Conservation (phyloP, 2,797 vertebrate genomes). For the Sphenopsis melanotis region DNA sequence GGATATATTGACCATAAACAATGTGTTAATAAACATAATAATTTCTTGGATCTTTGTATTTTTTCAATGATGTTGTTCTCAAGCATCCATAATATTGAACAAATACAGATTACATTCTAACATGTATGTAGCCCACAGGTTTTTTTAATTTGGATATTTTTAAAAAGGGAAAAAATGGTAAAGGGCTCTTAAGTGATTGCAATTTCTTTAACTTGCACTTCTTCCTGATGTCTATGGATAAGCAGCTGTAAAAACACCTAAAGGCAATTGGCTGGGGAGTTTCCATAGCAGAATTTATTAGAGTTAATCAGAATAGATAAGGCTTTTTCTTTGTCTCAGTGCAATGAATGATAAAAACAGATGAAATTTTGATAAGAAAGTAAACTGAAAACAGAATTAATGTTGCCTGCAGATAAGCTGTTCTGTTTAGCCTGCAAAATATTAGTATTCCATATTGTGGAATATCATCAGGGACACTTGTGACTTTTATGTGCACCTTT, state of each 20-base stretch:
- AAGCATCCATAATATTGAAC: not conserved
- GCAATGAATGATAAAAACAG: not conserved
- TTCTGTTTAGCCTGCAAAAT: not conserved
- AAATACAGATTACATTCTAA: not conserved
- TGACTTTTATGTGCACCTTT: not conserved
- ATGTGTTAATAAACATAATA: not conserved
- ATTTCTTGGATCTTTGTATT: not conserved
- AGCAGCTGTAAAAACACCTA: not conserved
- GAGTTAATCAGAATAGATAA: not conserved
- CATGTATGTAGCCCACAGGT: not conserved
- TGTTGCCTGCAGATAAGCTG: not conserved
- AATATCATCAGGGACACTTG: not conserved
- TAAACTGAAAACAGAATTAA: not conserved
- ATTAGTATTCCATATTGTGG: not conserved
- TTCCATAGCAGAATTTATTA: not conserved
- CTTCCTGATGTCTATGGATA: not conserved
- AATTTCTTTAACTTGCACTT: not conserved
- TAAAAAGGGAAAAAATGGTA: not conserved
- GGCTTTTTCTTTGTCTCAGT: not conserved
- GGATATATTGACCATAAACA: not conserved
- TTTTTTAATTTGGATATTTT: not conserved
- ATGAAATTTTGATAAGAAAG: not conserved
- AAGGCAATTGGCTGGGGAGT: not conserved
- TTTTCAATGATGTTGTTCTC: not conserved
- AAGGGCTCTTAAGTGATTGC: not conserved